Evolutionary conservation across 2,888 invertebrate genomes (phyloP), one percentile per base, ranked within the genome.

Genomic region (Isotomurus palustris): DNA sequence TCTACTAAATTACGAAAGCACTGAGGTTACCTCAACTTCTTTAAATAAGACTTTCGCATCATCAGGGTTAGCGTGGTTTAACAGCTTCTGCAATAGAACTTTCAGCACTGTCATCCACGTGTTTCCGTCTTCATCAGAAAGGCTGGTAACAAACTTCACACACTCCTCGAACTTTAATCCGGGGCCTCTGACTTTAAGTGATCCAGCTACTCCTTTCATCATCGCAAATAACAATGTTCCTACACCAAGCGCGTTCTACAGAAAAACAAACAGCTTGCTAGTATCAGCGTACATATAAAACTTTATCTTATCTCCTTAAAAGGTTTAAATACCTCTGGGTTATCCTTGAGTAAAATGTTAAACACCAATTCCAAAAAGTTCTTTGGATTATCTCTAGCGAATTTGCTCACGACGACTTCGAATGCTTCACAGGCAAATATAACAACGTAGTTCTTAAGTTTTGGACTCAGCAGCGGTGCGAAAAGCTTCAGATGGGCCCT

Each of bases 371-470:
- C 54, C 32, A 64, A 53, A 59, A 66, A 67, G n/a, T 53, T 53
- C 14, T 50, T 40, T 8, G 63, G 58, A 56, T 83, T 81, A 71
- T 85, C 87, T 71, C 93, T 88, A 68, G 84, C 85, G 12, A 91
- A 85, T 79, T 91, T 91, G 66, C 95, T 80, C 2, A 92, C 88
- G 1, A 97, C 86, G 79, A 92, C 96, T 0, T 95, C 88, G 80
- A 96, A 95, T 76, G 93, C 90, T 77, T 96, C 94, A 0, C 93
- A 91, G 3, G 95, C 93, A 82, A 96, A 97, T 72, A 87, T 87
- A 68, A 88, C 86, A 22, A 96, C 85, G 73, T 93, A 91, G 62
- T 83, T 83, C 24, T 68, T 68, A 10, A 62, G 47, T 44, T 61
- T 66, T 27, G 66, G 59, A 27, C 61, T 53, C 10, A 70, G 38